Conservation (phyloP, 2,888 invertebrate genomes). For the Andrena camellia region DNA sequence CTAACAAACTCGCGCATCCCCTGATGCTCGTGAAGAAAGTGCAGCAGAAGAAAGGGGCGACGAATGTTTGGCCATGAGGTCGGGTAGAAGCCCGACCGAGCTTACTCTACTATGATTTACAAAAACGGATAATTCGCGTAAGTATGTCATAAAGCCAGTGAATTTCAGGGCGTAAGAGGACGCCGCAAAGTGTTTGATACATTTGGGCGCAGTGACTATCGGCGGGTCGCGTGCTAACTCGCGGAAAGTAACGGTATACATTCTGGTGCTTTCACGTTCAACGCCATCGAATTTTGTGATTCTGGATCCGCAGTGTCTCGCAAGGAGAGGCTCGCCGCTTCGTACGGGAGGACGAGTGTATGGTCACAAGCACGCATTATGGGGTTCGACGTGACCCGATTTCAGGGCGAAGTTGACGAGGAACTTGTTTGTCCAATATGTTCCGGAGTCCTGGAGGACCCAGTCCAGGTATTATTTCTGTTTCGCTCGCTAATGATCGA, state of each 20-base stretch:
- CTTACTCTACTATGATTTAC: slow-evolving; percentile 6
- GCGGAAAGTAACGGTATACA: slow-evolving; percentile 56
- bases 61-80: neutral
- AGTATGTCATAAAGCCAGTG: neutral
- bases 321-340: slow-evolving; percentile 39
- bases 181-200: slow-evolving; percentile 7
- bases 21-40: no score
- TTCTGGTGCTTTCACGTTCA: slow-evolving; percentile 49
- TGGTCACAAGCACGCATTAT: slow-evolving; percentile 85
- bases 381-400: slow-evolving; percentile 97
- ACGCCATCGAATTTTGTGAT: slow-evolving; percentile 47
- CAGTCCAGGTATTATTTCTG: slow-evolving; percentile 91
- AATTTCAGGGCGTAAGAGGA: slow-evolving; percentile 5
- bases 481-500: slow-evolving; percentile 24
- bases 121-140: slow-evolving; percentile 6
- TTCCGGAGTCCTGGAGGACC: slow-evolving; percentile 97
- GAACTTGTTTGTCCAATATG: slow-evolving; percentile 98
- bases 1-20: no score
- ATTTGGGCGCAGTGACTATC: slow-evolving; percentile 27
- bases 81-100: neutral
- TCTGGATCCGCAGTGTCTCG: slow-evolving; percentile 45
- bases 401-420: slow-evolving; percentile 98
- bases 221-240: slow-evolving; percentile 25
- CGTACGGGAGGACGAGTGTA: slow-evolving; percentile 35
- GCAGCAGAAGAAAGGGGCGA: neutral